Base-by-base conservation (phyloP, 1,140 invertebrate genomes). In the Hycleus phaleratus region DNA sequence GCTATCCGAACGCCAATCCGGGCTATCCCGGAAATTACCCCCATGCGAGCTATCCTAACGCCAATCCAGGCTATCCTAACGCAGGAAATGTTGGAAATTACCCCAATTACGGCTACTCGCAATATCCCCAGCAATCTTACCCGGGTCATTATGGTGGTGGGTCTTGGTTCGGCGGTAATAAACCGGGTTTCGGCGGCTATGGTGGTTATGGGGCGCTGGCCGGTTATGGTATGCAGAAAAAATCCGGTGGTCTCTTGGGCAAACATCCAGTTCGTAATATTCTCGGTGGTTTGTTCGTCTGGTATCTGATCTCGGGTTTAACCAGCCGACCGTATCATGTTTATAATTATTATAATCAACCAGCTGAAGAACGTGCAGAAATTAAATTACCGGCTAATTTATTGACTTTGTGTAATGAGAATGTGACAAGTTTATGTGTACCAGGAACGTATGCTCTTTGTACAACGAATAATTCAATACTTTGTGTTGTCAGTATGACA, bases 261-360 rank as follows among this genome's bases (percentile, higher is more conserved):
- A 61, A 61, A 25, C 62, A 63, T 42, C 61, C 66, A 2, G 61
- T 67, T 25, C 48, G 63, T 3, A 67, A 60, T 38, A 56, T 67
- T n/a, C 44, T 67, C 25, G 58, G 59, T 25, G 66, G 66, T 3
- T 59, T 67, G 59, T 44, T 65, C 2, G 51, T 67, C 48, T 67
- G 59, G 50, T 57, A 65, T 45, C 49, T 67, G 56, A 60, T 63
- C 24, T 65, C 63, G 18, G 64, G 51, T 38, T 47, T 67, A 5
- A 57, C 59, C 11, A 58, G 62, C 39, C 45, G 53, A 5, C 66
- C 66, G 8, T 63, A 63, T 45, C 61, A 60, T 10, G 66, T 67
- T 4, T 63, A 65, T 26, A 67, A 67, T 53, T 67, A 65, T 50
- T 67, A 67, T 42, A 65, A 67, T 43, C 63, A 62, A 50, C 52